Evolutionary conservation across 2,113 vertebrate species (phyloP), one percentile per base, ranked within the genome.

Genomic region (Chroicocephalus ridibundus): DNA sequence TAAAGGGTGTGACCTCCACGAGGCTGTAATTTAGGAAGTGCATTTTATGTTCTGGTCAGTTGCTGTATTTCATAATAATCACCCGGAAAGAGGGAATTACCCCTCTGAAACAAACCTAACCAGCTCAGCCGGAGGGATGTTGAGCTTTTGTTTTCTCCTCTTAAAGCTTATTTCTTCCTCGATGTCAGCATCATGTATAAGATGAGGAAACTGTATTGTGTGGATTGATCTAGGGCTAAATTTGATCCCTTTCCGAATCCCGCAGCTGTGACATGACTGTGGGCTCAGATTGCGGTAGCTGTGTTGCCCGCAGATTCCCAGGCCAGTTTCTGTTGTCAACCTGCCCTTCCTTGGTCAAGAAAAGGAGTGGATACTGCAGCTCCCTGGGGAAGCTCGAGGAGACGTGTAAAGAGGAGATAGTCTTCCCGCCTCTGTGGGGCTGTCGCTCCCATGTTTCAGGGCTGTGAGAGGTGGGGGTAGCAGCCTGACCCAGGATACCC

Each of bases 191-290:
- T n/a, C 7, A 0, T 12, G 11, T n/a, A 31, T 84, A 68, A 88
- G 69, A 31, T 64, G 82, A 83, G 38, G 57, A 38, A 83, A 15
- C 3, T 54, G 10, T 49, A 17, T 27, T 57, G 14, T 52, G 46
- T 55, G 66, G 26, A 13, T 65, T 80, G 71, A 55, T 38, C 21
- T 36, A 62, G 57, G 44, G 26, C 60, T 93, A 34, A 57, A 38
- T 52, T 32, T 34, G n/a, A 71, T 78, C 54, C n/a, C 14, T 75
- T 80, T 52, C 40, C 47, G 81, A 74, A 69, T 93, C 55, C 54
- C 6, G 0, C 1, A 1, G 68, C n/a, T 4, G 2, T 46, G 42
- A 3, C 2, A 3, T 80, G 62, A 21, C 75, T 1, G 2, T 49
- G 55, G 65, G 69, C 38, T 85, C 27, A 11, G 51, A 26, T 25